Conservation (phyloP, 2,113 vertebrate genomes). For the Corydoras maculifer region DNA sequence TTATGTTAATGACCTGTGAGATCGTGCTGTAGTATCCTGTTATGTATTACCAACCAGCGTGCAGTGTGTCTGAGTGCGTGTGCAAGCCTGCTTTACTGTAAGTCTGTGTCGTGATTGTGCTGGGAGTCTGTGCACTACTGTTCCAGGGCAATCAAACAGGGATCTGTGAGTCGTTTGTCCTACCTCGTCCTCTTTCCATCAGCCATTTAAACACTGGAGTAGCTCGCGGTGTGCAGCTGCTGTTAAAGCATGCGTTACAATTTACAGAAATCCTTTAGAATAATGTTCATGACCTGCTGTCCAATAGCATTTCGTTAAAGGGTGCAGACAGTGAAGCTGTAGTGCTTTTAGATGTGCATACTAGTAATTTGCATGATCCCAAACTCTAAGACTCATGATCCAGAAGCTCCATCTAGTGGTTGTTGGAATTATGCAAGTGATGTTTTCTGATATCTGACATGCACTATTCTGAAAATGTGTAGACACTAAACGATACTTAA, state of each 20-base stretch:
- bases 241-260: background rate
- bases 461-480: too few relatives aligned
- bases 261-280: background rate
- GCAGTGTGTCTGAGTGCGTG: background rate
- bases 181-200: slow-evolving; percentile 25
- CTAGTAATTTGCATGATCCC: background rate
- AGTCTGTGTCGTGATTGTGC: slow-evolving; percentile 5
- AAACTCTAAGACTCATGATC: background rate
- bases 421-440: too few relatives aligned
- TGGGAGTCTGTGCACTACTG: background rate
- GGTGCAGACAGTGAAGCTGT: background rate
- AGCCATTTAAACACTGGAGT: slow-evolving; percentile 13
- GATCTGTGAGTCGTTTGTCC: slow-evolving; percentile 20
- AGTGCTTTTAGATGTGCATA: background rate
- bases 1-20: background rate
- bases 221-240: background rate
- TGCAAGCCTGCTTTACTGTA: background rate
- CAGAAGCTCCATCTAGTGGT: slow-evolving; percentile 9
- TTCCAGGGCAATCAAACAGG: slow-evolving; percentile 13
- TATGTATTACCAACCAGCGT: background rate
- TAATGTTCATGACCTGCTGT: background rate
- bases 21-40: slow-evolving; percentile 1
- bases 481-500: too few relatives aligned
- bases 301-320: background rate
- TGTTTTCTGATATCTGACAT: too few relatives aligned